Evolutionary conservation across 2,888 invertebrate genomes (phyloP).

Genomic region (Amiota communis): DNA sequence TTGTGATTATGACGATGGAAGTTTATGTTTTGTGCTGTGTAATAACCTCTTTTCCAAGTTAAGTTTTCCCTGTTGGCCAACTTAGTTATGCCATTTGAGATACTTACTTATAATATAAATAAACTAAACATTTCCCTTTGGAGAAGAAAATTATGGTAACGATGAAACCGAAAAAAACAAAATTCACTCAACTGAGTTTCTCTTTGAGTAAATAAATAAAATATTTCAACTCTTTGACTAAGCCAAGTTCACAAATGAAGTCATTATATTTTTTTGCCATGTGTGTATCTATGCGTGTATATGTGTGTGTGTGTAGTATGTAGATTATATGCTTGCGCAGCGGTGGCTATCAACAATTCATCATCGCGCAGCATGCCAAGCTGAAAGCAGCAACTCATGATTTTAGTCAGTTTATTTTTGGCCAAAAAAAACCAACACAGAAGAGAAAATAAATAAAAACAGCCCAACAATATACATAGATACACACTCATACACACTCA

Average conservation of each 20-base stretch:
- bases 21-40: not conserved
- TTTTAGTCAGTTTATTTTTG: conserved; percentile 13
- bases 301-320: not conserved
- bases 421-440: not conserved
- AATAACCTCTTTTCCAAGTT: conserved; percentile 6
- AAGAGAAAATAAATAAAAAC: no score
- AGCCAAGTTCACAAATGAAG: conserved; percentile 21
- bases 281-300: not conserved
- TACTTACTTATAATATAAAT: conserved; percentile 24
- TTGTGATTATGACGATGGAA: no score
- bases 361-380: conserved; percentile 19
- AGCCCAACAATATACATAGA: not conserved
- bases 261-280: not conserved
- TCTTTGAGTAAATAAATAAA: conserved; percentile 23
- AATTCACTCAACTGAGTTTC: no score
- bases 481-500: not conserved
- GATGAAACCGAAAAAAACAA: no score
- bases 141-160: not conserved
- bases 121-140: conserved; percentile 7
- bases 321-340: conserved; percentile 7
- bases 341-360: conserved; percentile 21
- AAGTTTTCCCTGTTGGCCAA: conserved; percentile 21
- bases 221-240: conserved; percentile 21
- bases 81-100: conserved; percentile 13
- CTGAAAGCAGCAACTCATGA: not conserved